Evolutionary conservation across 2,888 invertebrate genomes (phyloP), one percentile per base, ranked within the genome.

Genomic region (Macrophya alboannulata): DNA sequence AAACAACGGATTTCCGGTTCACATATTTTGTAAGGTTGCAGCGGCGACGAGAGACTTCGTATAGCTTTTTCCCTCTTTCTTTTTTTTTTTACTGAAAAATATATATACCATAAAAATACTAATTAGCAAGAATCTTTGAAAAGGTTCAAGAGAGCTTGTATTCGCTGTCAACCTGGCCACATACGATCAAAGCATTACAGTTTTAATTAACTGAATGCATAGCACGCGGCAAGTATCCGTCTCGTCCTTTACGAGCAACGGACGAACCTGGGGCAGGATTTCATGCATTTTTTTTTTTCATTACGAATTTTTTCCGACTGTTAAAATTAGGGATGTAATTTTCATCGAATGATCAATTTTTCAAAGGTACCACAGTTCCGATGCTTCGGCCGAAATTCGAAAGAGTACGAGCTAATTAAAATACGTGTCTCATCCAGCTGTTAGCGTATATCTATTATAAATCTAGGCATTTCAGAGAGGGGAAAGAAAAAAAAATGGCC

Each of bases 41-140:
- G 15, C 8, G 12, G 72, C 45, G n/a, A 25, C 15, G 21, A 43
- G 3, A 45, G 21, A 45, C 43, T 43, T 12, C 74, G 12, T 12
- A 4, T 10, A 2, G n/a, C n/a, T 21, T 25, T n/a, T n/a, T 12
- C 5, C 21, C 21, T 25, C 9, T 15, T 17, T 37, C 6, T 15
- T 21, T n/a, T 21, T 21, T 59, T 15, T 21, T n/a, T 21, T 21
- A 1, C 68, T 31, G 68, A 4, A 37, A 10, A 74, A 72, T 45
- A 8, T 25, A 77, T n/a, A 55, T 25, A 31, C 10, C 25, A 72
- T 45, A 15, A 12, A 77, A 9, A 55, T 25, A 77, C 48, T 83
- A 83, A 83, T 83, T 83, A 83, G 48, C 83, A 68, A 62, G 83
- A 83, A 83, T 83, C 45, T 68, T 83, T 83, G 83, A 83, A 83